Conservation (phyloP, 2,888 invertebrate genomes). For the Ectemnius lituratus region DNA sequence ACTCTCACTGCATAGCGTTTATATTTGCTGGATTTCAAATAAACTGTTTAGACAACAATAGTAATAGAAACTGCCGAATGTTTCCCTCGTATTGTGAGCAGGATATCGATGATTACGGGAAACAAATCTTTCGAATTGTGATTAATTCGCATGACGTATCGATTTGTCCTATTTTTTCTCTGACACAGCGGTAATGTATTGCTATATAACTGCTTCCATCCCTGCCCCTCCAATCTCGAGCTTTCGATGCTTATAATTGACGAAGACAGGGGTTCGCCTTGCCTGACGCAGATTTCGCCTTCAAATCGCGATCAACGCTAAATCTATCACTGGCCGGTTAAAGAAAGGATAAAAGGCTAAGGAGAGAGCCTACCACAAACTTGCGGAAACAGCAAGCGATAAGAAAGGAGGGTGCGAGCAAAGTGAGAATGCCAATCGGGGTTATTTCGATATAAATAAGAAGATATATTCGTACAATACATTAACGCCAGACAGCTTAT, state of each 20-base stretch:
- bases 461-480: neutral
- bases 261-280: neutral
- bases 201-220: neutral
- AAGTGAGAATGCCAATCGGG: neutral
- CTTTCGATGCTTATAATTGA: conserved; percentile 1
- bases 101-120: too few relatives aligned
- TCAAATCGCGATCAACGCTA: conserved; percentile 62
- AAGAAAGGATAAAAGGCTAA: conserved; percentile 37
- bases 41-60: too few relatives aligned
- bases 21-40: too few relatives aligned
- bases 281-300: conserved; percentile 16
- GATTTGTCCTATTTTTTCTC: neutral
- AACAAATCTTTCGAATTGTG: conserved; percentile 21
- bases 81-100: too few relatives aligned
- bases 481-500: neutral
- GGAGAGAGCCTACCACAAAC: conserved; percentile 26
- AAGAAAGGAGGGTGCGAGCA: neutral
- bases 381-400: conserved; percentile 11
- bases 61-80: too few relatives aligned
- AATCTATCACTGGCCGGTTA: conserved; percentile 58
- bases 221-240: neutral
- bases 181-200: neutral
- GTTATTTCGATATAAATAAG: neutral
- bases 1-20: too few relatives aligned
- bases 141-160: conserved; percentile 1